Base-by-base conservation (phyloP, 2,113 vertebrate genomes). In the Electrona antarctica region DNA sequence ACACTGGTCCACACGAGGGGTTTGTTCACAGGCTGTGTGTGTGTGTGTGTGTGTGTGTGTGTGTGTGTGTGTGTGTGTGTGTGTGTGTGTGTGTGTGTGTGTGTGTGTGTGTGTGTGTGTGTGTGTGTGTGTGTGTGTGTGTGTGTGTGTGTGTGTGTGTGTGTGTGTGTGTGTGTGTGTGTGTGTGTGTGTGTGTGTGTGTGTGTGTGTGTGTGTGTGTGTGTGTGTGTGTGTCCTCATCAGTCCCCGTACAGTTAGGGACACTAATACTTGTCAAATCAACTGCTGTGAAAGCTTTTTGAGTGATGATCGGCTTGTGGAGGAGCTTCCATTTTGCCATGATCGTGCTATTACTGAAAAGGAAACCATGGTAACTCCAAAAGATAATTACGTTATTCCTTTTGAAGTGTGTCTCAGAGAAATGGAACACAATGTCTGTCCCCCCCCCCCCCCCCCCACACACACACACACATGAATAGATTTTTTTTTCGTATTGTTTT, bases 371-470 rank as follows among this genome's bases (percentile, higher is more conserved):
- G 21, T 8, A 13, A 49, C 60, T 11, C 5, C 59, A 21, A 41
- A 60, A 52, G 7, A 57, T 59, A 46, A 28, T n/a, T 15, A 48
- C 13, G 2, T 69, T 49, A 61, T 64, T 76, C 56, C 41, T 28
- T 58, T 64, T 29, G 8, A 72, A 46, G 62, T 62, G 49, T 69
- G 21, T 52, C 47, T 68, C 9, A 46, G 66, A 50, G 8, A 61
- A 58, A 78, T 55, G 21, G 21, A 74, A 77, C 3, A 4, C 6
- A 50, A 74, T 67, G 50, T 55, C n/a, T n/a, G n/a, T n/a, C n/a
- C n/a, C n/a, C n/a, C n/a, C n/a, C n/a, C n/a, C n/a, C n/a, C n/a
- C n/a, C n/a, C 60, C 13, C 48, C 21, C 21, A 21, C 29, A n/a
- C n/a, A n/a, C n/a, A n/a, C n/a, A n/a, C n/a, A n/a, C 7, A 45